Conservation (phyloP, 53 echinoderm and acorn worm genomes). For the Actinopyga echinites region DNA sequence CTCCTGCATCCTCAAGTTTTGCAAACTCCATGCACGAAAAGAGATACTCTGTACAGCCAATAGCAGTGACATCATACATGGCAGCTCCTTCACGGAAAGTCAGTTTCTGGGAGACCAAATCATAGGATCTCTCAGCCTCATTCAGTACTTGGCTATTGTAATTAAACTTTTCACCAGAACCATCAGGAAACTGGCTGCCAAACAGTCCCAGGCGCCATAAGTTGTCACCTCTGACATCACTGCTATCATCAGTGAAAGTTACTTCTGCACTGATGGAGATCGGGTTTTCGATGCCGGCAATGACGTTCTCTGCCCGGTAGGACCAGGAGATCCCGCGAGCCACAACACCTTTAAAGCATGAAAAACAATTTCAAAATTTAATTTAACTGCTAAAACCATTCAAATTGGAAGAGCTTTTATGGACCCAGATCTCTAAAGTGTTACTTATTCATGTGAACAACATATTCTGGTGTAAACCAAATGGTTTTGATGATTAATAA, state of each 20-base stretch:
- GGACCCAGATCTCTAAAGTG: no score
- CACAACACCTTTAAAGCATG: conserved; percentile 54
- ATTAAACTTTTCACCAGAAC: conserved; percentile 77
- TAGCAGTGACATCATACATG: conserved; percentile 70
- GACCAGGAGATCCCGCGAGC: conserved; percentile 60
- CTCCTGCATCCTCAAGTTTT: conserved; percentile 54
- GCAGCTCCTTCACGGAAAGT: conserved; percentile 61
- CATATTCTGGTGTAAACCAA: no score
- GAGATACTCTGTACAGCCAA: conserved; percentile 81
- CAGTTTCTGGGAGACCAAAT: conserved; percentile 48
- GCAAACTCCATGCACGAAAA: conserved; percentile 78
- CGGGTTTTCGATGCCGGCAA: conserved; percentile 73
- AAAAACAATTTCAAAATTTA: no score
- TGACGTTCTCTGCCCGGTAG: conserved; percentile 54
- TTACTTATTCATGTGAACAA: no score
- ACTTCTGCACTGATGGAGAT: conserved; percentile 65
- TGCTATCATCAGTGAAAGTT: conserved; percentile 53
- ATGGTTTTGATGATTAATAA: no score
- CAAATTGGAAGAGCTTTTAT: no score
- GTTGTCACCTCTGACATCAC: conserved; percentile 52
- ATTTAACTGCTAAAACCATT: no score
- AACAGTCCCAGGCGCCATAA: conserved; percentile 86
- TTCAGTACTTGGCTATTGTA: conserved; percentile 77
- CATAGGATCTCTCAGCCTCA: conserved; percentile 47
- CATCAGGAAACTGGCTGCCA: conserved; percentile 75